These are phyloP conservation scores for Dendrocincla tyrannina DNA, from an alignment of 2,797 vertebrate genomes.

Conservation along the genomic window DNA sequence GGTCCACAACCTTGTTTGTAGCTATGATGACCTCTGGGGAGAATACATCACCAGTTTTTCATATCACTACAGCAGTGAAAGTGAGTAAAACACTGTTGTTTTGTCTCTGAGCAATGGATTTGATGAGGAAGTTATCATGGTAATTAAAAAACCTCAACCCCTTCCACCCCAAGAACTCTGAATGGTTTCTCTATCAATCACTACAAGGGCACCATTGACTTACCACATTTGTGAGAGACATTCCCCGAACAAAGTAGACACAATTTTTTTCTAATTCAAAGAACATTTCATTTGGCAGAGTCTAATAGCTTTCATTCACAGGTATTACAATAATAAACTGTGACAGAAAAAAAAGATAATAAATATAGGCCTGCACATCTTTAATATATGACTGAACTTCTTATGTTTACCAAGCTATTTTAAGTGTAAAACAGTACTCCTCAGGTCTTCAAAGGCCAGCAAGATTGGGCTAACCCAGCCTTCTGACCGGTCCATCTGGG, in stretches of 20 bases:
- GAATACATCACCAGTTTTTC: constrained; percentile 38
- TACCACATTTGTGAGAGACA: neutral
- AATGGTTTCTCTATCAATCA: constrained; percentile 14
- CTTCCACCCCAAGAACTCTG: neutral
- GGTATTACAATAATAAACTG: neutral
- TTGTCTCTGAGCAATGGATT: neutral
- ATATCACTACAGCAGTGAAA: constrained; percentile 28
- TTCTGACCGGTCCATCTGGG: neutral
- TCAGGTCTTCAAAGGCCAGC: neutral
- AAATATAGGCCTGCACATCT: neutral
- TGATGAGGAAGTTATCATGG: neutral
- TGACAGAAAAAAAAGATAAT: neutral
- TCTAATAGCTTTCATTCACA: neutral
- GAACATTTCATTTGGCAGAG: neutral
- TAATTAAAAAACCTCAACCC: neutral
- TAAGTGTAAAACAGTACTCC: neutral
- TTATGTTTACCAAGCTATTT: neutral
- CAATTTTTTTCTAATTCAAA: neutral
- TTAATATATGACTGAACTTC: neutral
- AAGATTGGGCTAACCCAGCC: neutral
- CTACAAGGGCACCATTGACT: neutral
- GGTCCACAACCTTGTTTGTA: neutral
- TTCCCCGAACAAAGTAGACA: neutral
- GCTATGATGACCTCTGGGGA: constrained; percentile 11
- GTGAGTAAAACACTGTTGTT: neutral